Base-by-base conservation (phyloP, 2,113 vertebrate genomes). In the Dasypus novemcinctus region DNA sequence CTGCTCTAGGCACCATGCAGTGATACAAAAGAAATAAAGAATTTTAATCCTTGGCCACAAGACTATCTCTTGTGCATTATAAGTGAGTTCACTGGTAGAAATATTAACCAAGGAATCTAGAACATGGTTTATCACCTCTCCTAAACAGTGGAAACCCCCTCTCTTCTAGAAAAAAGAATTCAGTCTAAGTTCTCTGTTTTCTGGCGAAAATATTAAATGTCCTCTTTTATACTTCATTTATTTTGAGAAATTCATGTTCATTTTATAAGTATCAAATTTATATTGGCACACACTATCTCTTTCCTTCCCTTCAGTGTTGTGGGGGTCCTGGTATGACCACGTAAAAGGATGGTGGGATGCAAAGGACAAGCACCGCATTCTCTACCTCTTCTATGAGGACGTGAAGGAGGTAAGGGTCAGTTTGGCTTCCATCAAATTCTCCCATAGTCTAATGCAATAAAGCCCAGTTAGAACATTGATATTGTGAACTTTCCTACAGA, bases 271-370 rank as follows among this genome's bases (percentile, higher is more conserved):
- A 94, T 82, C 46, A 31, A 64, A 23, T 21, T 75, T 4, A 29
- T 57, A 72, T 2, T 92, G 23, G 84, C 6, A 2, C 4, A 10
- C 8, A 21, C 13, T 8, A 1, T 83, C 78, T 87, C 41, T 93
- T 43, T 87, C 61, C 7, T 76, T 90, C 69, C 69, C 81, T 75
- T 68, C 95, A 99, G 98, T 99, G 80, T 83, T 98, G 4, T 99
- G 98, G 98, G 98, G 98, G 2, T 98, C 98, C 96, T 99, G 98
- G 98, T 98, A 98, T 64, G 97, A 99, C 87, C 98, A 99, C 0
- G 98, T 99, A n/a, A 98, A 98, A 96, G 98, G 98, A 93, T 99
- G 98, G 98, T 99, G 98, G 98, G 97, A 98, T 7, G 97, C 93
- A 13, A 98, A 98, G 95, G 97, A 98, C 18, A 96, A 97, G 9